A percentile compares a stretch with the other conserved stretches of the same genome.
These are phyloP conservation scores for Lucifuga dentata DNA, from an alignment of 2,113 vertebrate genomes.

Conservation along the genomic window DNA sequence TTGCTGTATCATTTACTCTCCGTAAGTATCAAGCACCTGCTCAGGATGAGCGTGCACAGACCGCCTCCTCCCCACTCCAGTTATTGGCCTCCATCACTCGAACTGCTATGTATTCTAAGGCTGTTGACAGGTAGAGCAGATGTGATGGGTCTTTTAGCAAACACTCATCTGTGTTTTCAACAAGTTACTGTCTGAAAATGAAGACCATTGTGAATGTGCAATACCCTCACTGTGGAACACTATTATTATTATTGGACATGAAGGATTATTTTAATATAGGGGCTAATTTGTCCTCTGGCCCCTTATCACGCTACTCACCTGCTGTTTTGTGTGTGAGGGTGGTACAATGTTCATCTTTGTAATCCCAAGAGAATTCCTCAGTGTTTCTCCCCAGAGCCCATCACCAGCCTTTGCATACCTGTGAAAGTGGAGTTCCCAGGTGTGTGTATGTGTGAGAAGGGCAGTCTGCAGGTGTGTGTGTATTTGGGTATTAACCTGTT, in stretches of 20 bases:
- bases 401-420: constrained; percentile 59
- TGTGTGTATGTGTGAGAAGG: constrained; percentile 60
- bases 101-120: constrained; percentile 46
- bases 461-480: constrained; percentile 74
- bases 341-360: constrained; percentile 81
- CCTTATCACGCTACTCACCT: constrained; percentile 72
- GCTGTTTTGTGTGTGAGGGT: constrained; percentile 54
- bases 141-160: constrained; percentile 50
- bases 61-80: constrained; percentile 10
- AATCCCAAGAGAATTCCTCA: constrained; percentile 71
- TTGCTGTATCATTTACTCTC: constrained; percentile 1
- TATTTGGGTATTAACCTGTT: constrained; percentile 56
- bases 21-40: constrained; percentile 46
- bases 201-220: constrained; percentile 45
- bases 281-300: constrained; percentile 66
- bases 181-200: constrained; percentile 38
- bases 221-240: constrained; percentile 30
- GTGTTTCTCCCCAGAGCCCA: constrained; percentile 43
- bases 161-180: constrained; percentile 67
- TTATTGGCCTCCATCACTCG: constrained; percentile 42
- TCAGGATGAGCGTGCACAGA: constrained; percentile 29
- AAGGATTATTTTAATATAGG: constrained; percentile 75
- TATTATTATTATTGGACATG: constrained; percentile 68
- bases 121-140: constrained; percentile 63
- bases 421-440: constrained; percentile 57